Evolutionary conservation across 2,888 invertebrate genomes (phyloP).

Genomic region (Ephialtes manifestator): DNA sequence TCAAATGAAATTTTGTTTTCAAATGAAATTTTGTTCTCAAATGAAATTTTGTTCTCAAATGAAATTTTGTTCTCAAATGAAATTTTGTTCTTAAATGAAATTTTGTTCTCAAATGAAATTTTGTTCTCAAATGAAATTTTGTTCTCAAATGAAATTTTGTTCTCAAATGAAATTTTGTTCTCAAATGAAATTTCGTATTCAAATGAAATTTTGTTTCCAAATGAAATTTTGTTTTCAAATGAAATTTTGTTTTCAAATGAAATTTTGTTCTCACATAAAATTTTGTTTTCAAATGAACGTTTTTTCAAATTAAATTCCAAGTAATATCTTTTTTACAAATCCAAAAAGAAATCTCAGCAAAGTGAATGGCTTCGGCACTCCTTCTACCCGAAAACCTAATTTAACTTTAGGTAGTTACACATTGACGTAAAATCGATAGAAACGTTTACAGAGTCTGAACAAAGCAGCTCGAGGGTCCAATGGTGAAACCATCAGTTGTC

Average conservation of each 20-base stretch:
- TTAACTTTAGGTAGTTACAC: neutral
- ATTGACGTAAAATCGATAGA: slow-evolving; percentile 16
- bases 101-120: neutral
- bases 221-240: neutral
- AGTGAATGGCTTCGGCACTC: neutral
- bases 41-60: too few relatives aligned
- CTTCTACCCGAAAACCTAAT: neutral
- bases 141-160: neutral
- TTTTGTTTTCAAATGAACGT: neutral
- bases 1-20: neutral
- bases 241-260: neutral
- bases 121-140: too few relatives aligned
- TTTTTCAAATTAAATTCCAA: neutral
- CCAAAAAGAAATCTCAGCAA: neutral
- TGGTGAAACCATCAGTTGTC: neutral
- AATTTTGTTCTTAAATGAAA: neutral
- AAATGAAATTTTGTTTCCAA: neutral
- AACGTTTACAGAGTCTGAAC: neutral
- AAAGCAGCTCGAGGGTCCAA: slow-evolving; percentile 1
- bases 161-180: too few relatives aligned
- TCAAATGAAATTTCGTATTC: too few relatives aligned
- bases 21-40: neutral
- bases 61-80: neutral
- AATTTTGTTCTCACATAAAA: neutral
- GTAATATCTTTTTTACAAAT: too few relatives aligned